Conservation (phyloP, 2,797 vertebrate species). For the Micromesistius poutassou region DNA sequence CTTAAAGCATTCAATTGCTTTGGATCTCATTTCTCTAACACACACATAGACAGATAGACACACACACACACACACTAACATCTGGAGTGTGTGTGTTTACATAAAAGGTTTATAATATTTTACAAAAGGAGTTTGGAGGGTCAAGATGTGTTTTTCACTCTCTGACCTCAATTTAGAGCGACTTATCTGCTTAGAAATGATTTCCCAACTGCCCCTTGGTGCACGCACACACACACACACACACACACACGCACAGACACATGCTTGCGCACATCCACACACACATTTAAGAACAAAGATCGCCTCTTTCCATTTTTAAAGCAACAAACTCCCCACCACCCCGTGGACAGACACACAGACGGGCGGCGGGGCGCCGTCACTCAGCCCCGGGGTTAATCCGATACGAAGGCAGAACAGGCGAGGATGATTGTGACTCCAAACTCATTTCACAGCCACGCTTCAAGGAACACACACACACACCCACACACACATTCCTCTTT, state of each 20-base stretch:
- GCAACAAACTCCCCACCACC: too few species aligned
- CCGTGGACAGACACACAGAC: too few species aligned
- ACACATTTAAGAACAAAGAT: too few species aligned
- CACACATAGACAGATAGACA: not conserved
- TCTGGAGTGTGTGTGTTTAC: not conserved
- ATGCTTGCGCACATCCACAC: too few species aligned
- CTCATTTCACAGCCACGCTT: not conserved
- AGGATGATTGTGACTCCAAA: not conserved
- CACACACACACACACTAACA: not conserved
- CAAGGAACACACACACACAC: not conserved
- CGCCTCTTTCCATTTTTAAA: too few species aligned
- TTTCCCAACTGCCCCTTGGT: too few species aligned
- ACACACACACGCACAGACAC: too few species aligned
- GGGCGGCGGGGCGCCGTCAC: not conserved
- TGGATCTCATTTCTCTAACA: not conserved
- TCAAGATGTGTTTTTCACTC: not conserved
- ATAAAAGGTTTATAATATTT: not conserved
- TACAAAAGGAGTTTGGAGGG: not conserved
- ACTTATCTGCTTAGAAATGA: not conserved
- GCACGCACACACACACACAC: too few species aligned
- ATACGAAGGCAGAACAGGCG: not conserved
- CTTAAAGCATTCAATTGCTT: not conserved
- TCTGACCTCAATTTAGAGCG: not conserved
- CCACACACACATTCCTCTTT: too few species aligned
- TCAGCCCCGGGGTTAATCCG: not conserved